phyloP scores from a whole-genome alignment of 2,113 vertebrate species.

The Cottus gobio region DNA sequence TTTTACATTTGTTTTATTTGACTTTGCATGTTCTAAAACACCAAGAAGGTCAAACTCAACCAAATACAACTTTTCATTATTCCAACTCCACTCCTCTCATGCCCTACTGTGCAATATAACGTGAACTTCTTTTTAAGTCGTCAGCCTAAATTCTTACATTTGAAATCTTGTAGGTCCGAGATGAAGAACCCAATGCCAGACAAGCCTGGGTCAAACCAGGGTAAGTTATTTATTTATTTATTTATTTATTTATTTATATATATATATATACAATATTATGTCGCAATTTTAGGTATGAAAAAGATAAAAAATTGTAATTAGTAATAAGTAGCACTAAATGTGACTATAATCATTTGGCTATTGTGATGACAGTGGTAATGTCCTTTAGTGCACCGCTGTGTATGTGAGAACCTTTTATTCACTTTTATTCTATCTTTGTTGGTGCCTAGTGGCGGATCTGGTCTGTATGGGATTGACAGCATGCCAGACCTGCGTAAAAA shows the following conservation, averaged over 20 bases:
- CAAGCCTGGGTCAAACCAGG: slow-evolving; percentile 92
- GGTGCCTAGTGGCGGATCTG: slow-evolving; percentile 86
- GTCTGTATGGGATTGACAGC: slow-evolving; percentile 97
- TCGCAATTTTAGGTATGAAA: background rate
- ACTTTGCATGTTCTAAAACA: slow-evolving; percentile 46
- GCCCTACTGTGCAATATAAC: background rate
- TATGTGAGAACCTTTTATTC: background rate
- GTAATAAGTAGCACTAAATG: background rate
- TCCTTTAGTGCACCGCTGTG: background rate
- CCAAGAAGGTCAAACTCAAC: slow-evolving; percentile 80
- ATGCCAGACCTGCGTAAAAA: slow-evolving; percentile 98
- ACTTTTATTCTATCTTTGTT: slow-evolving; percentile 7
- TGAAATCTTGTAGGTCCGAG: slow-evolving; percentile 57
- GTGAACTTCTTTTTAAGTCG: background rate
- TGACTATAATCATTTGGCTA: background rate
- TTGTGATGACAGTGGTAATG: background rate
- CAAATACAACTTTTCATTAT: slow-evolving; percentile 37
- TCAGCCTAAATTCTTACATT: slow-evolving; percentile 3
- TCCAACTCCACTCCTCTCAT: background rate
- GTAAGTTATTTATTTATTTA: slow-evolving; percentile 84
- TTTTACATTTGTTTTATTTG: slow-evolving; percentile 5
- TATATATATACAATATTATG: background rate
- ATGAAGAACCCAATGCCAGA: slow-evolving; percentile 82
- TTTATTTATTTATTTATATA: too few species aligned
- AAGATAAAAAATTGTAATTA: background rate